These are phyloP conservation scores for Paratrypauchen microcephalus DNA, from an alignment of 2,797 vertebrate genomes.

Conservation along the genomic window DNA sequence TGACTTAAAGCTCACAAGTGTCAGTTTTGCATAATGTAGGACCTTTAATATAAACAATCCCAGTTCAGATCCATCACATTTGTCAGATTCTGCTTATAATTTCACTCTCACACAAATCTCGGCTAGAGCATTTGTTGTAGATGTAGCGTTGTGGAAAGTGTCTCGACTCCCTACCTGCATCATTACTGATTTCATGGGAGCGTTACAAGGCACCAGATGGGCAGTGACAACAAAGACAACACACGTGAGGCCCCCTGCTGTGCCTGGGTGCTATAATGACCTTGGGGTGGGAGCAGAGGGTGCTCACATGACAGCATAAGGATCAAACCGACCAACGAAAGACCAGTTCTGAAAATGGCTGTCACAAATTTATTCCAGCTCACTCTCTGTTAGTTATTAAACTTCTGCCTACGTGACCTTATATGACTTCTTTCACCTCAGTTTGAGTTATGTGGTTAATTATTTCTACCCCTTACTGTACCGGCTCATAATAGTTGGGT, in stretches of 20 bases:
- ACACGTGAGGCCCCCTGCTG: constrained; percentile 59
- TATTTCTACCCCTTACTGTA: constrained; percentile 28
- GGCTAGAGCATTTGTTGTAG: constrained; percentile 36
- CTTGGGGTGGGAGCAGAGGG: constrained; percentile 64
- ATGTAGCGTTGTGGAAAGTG: constrained; percentile 25
- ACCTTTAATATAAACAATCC: too few relatives aligned
- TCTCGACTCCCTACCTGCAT: constrained; percentile 61
- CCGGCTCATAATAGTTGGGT: constrained; percentile 29
- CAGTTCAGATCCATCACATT: neutral
- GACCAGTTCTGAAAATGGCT: constrained; percentile 28
- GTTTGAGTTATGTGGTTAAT: constrained; percentile 13
- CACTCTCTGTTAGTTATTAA: constrained; percentile 22
- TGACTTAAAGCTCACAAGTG: too few relatives aligned
- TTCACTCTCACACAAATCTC: constrained; percentile 24
- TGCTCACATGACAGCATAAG: constrained; percentile 47
- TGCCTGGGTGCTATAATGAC: constrained; percentile 63
- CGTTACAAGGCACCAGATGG: constrained; percentile 76
- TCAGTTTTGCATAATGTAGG: too few relatives aligned
- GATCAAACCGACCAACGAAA: constrained; percentile 28
- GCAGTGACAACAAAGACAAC: constrained; percentile 71
- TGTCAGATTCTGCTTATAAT: neutral
- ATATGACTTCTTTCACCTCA: constrained; percentile 5
- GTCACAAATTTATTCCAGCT: constrained; percentile 22
- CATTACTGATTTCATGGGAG: constrained; percentile 67
- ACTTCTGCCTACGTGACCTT: neutral